A percentile compares a stretch with the other conserved stretches of the same genome.
Conservation (phyloP, 2,888 invertebrate genomes). For the Crocallis elinguaria region DNA sequence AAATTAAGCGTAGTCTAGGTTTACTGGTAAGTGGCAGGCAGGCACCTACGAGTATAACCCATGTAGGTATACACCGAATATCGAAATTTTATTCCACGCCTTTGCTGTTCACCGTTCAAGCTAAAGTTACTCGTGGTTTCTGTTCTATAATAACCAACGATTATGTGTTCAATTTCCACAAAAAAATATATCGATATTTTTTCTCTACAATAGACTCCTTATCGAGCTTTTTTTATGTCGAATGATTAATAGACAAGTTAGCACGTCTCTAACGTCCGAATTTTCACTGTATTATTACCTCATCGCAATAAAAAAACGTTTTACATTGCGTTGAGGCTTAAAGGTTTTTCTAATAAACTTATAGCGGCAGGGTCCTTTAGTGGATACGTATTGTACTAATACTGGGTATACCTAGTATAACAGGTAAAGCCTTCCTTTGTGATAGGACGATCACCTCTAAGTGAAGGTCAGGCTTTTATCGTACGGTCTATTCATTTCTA, state of each 20-base stretch:
- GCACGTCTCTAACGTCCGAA: slow-evolving; percentile 22
- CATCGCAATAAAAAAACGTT: slow-evolving; percentile 3
- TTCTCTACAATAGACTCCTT: slow-evolving; percentile 18
- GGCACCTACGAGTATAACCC: too few relatives aligned
- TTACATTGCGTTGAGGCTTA: neutral
- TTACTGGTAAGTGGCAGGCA: too few relatives aligned
- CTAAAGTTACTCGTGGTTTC: neutral
- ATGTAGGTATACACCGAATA: neutral
- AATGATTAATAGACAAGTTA: slow-evolving; percentile 39
- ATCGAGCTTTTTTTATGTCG: slow-evolving; percentile 29
- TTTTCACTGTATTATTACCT: neutral
- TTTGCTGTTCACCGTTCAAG: neutral
- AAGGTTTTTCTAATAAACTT: neutral
- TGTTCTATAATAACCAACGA: neutral
- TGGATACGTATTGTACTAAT: slow-evolving; percentile 19
- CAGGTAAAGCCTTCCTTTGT: slow-evolving; percentile 53
- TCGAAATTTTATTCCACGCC: neutral
- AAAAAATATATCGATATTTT: slow-evolving; percentile 22
- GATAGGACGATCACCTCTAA: slow-evolving; percentile 59
- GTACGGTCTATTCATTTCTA: slow-evolving; percentile 43
- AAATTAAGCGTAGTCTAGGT: too few relatives aligned
- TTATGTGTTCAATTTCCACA: slow-evolving; percentile 13
- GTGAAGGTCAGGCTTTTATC: slow-evolving; percentile 54
- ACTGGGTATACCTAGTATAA: slow-evolving; percentile 36
- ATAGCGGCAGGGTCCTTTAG: slow-evolving; percentile 8